Conservation (phyloP, 2,113 vertebrate genomes). For the Brachypteracias leptosomus region DNA sequence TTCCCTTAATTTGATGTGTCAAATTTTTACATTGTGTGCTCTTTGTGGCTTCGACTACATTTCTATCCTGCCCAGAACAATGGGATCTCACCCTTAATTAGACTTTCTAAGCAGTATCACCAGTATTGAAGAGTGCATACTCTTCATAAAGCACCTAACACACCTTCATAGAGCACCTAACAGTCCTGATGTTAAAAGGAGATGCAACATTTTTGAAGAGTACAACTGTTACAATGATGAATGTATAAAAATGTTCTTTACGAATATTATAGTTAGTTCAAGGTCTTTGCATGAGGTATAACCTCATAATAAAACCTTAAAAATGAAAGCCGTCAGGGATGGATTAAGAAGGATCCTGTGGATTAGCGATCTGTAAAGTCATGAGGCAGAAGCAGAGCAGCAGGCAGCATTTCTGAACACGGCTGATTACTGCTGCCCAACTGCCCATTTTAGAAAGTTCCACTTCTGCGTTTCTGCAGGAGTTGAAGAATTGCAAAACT, state of each 20-base stretch:
- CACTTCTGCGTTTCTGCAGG: not conserved
- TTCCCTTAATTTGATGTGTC: not conserved
- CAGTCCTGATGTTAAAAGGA: not conserved
- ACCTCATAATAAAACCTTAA: not conserved
- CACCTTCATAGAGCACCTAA: not conserved
- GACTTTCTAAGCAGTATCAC: not conserved
- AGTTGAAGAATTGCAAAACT: not conserved
- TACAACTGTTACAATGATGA: not conserved
- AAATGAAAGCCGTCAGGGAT: not conserved
- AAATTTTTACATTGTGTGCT: not conserved
- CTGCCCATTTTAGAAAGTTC: not conserved
- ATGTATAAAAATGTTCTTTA: not conserved
- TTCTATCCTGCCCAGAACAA: not conserved
- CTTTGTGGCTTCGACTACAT: not conserved
- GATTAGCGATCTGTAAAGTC: constrained; percentile 16
- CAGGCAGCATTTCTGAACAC: not conserved
- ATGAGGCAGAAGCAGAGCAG: constrained; percentile 1
- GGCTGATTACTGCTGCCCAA: not conserved
- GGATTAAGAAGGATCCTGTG: not conserved
- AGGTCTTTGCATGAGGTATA: not conserved
- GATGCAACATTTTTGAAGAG: not conserved
- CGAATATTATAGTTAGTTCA: not conserved
- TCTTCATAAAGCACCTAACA: not conserved
- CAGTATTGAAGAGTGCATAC: not conserved
- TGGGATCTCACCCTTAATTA: not conserved